Conservation (phyloP, 2,888 invertebrate genomes). For the Drosophila barbarae region DNA sequence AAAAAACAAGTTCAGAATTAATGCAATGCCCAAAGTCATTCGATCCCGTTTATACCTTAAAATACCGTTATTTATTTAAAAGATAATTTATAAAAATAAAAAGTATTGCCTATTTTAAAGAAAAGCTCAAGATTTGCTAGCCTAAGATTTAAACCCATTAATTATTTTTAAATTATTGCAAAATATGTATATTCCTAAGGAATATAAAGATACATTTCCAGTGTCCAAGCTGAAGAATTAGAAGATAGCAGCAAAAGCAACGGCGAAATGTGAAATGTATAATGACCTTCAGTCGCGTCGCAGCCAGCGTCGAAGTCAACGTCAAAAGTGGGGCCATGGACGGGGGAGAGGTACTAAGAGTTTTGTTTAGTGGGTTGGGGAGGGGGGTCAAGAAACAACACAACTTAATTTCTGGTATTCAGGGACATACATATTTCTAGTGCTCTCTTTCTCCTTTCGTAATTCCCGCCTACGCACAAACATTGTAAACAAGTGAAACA, state of each 20-base stretch:
- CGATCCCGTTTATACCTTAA: slow-evolving; percentile 2
- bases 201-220: neutral
- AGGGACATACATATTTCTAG: slow-evolving; percentile 24
- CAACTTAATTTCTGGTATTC: slow-evolving; percentile 61
- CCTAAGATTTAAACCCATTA: too few species aligned
- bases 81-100: neutral
- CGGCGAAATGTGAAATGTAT: slow-evolving; percentile 59
- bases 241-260: slow-evolving; percentile 13
- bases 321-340: slow-evolving; percentile 14
- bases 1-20: slow-evolving; percentile 50
- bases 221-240: slow-evolving; percentile 13
- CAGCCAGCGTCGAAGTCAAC: slow-evolving; percentile 41
- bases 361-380: slow-evolving; percentile 1
- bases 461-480: slow-evolving; percentile 47
- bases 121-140: too few species aligned
- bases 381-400: slow-evolving; percentile 58
- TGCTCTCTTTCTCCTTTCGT: slow-evolving; percentile 3
- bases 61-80: neutral
- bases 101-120: too few species aligned
- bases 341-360: slow-evolving; percentile 4
- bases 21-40: slow-evolving; percentile 40
- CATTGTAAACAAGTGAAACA: slow-evolving; percentile 65
- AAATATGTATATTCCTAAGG: neutral
- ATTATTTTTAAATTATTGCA: too few species aligned
- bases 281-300: slow-evolving; percentile 74